A percentile compares a stretch with the other conserved stretches of the same genome.
Conservation (phyloP, 2,797 vertebrate species). For the Notolepis coatsorum region DNA sequence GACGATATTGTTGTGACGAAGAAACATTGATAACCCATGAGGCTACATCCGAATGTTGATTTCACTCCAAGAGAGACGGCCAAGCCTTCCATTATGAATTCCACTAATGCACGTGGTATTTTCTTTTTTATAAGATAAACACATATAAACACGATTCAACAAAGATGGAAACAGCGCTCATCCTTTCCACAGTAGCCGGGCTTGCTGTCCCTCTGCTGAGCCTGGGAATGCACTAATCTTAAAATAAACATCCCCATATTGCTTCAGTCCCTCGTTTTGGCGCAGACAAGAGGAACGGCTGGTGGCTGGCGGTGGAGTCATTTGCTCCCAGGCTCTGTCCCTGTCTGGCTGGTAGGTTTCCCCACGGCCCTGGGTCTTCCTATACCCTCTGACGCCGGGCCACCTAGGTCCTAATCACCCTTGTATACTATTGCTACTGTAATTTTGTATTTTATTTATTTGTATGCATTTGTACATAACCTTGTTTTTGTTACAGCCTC, state of each 20-base stretch:
- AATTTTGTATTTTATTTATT: too few species aligned
- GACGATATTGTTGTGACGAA: too few species aligned
- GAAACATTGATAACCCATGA: too few species aligned
- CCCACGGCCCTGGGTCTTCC: not conserved
- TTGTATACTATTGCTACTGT: too few species aligned
- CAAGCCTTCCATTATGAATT: conserved; percentile 6
- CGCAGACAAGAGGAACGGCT: conserved; percentile 13
- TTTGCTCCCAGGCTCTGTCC: conserved; percentile 28
- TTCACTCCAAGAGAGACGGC: conserved; percentile 14
- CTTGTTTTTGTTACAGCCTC: too few species aligned
- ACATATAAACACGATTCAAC: conserved; percentile 44
- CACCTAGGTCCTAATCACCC: too few species aligned
- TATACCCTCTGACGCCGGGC: too few species aligned
- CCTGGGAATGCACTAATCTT: conserved; percentile 47
- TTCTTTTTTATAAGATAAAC: conserved; percentile 36
- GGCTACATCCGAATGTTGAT: not conserved
- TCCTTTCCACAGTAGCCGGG: conserved; percentile 34
- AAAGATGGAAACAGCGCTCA: conserved; percentile 50
- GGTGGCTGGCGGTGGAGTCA: conserved; percentile 1
- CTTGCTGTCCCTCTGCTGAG: not conserved
- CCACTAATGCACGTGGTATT: conserved; percentile 10
- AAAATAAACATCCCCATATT: conserved; percentile 60
- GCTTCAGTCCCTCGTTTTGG: conserved; percentile 28
- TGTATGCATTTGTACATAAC: too few species aligned
- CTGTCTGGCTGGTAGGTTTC: conserved; percentile 7